Base-by-base conservation (phyloP, 2,797 vertebrate species). In the Sorex maritimensis region DNA sequence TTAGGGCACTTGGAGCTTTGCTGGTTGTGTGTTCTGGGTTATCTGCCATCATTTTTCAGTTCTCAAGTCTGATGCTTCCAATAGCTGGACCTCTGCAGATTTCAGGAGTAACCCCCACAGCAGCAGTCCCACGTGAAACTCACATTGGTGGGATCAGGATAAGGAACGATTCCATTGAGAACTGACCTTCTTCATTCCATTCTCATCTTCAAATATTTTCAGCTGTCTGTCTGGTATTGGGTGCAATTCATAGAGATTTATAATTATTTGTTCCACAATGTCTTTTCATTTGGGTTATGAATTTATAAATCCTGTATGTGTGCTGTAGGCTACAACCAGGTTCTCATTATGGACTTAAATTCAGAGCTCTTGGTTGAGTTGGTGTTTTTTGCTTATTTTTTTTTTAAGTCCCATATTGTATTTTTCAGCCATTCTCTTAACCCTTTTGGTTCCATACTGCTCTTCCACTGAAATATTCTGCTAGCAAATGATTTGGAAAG, bases 1-100 rank as follows among this genome's bases (percentile, higher is more conserved):
- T 82, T 30, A 65, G 58, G 61, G 34, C 46, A n/a, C 65, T 26
- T 13, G 6, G 63, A 81, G 77, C 38, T 90, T 67, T 41, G 84
- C 88, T 91, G 77, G n/a, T 49, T 5, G 86, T 74, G 81, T 26
- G 69, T 15, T 11, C 1, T n/a, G 49, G 34, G 34, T 88, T 82
- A 67, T 17, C 61, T 67, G 79, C 80, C 41, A 10, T 77, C 81
- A 75, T 52, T 44, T 79, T 10, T 44, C 14, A 86, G 11, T 5
- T 14, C 44, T 91, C 78, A 55, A 17, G 2, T 67, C 85, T 83
- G 49, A 13, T 7, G 19, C 71, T 58, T 92, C 69, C n/a, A 14
- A 65, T 19, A 86, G 69, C 74, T 95, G 82, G 93, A 78, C 88
- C 80, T 91, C 44, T 67, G 79, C 68, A 58, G 79, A 14, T 81